Base-by-base conservation (phyloP, 2,888 invertebrate genomes). In the Thereva unica region DNA sequence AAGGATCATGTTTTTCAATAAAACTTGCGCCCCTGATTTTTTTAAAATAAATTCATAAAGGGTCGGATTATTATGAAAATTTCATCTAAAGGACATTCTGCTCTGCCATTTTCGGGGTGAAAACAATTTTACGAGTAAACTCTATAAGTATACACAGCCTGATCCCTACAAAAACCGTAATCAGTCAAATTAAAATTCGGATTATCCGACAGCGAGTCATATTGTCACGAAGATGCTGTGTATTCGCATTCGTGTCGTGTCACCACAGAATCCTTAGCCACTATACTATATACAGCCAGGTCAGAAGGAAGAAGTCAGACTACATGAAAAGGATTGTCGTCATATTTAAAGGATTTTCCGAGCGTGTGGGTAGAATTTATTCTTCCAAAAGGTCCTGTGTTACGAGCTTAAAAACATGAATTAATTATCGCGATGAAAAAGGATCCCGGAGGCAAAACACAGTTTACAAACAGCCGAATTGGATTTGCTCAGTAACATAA, bases 111-210 rank as follows among this genome's bases (percentile, higher is more conserved):
- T 12, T 37, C 10, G 10, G 38, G 35, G 35, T 23, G 23, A 23
- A 23, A 23, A 23, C 23, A 23, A 23, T 23, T 23, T 23, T 23
- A 10, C 38, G 50, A 49, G 41, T 50, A 50, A 50, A 34, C 40
- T 49, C 47, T 44, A 7, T 34, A 53, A 37, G 64, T 34, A 64
- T 8, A 66, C 66, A 70, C 56, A 66, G 59, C 64, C 44, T 61
- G 64, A 68, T 68, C 67, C 47, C 71, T 69, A 23, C 23, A 71
- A 68, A 72, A 72, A 70, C 72, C 73, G 75, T 74, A 78, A 79
- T 78, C 78, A 78, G 76, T 79, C 78, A 79, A 78, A 79, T 78
- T 79, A 77, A 78, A 79, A 78, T 78, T 76, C 75, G 73, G 77
- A 76, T 79, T 78, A 79, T 79, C 79, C 77, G 78, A 76, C 76